Base-by-base conservation (phyloP, 2,113 vertebrate genomes). In the Pleuronectes platessa region DNA sequence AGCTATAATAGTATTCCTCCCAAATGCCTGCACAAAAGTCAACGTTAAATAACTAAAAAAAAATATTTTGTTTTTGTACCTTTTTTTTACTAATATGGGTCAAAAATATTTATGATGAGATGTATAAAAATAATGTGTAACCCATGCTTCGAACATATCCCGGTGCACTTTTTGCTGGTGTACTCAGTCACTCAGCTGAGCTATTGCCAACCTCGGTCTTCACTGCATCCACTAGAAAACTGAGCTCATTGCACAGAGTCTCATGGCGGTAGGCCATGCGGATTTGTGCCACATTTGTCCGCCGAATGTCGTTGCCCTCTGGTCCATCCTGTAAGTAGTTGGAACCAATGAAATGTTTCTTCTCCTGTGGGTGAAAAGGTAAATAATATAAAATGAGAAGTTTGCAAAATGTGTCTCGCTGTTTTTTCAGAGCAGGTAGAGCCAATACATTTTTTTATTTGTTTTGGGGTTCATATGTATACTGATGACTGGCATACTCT, bases 281-380 rank as follows among this genome's bases (percentile, higher is more conserved):
- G 91, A 99, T 99, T 85, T 99, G 97, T 2, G 98, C 97, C 61
- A 99, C 98, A 1, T 99, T 99, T 54, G 98, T 98, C 87, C 95
- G 94, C 40, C 94, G 94, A 77, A 99, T 99, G 83, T 99, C 96
- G 9, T 99, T 99, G 54, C 98, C 98, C 11, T 95, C 95, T 0
- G 97, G 97, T 68, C 98, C 98, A 40, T 97, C 97, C 85, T 97
- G 93, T 26, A 95, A 95, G 86, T 98, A 99, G 93, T 97, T 96
- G 62, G 86, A 9, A 18, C 98, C 98, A 74, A 99, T 74, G 92
- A 98, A 99, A 84, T 95, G 95, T 90, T 97, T 95, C 91, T 99
- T 99, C 85, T 99, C 98, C 98, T 99, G 86, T 31, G 12, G 64
- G 86, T 0, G 7, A 84, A 79, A 74, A 10, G 7, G 51, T 18